phyloP scores from a whole-genome alignment of 2,113 vertebrate species.

The Pelvicachromis taeniatus region DNA sequence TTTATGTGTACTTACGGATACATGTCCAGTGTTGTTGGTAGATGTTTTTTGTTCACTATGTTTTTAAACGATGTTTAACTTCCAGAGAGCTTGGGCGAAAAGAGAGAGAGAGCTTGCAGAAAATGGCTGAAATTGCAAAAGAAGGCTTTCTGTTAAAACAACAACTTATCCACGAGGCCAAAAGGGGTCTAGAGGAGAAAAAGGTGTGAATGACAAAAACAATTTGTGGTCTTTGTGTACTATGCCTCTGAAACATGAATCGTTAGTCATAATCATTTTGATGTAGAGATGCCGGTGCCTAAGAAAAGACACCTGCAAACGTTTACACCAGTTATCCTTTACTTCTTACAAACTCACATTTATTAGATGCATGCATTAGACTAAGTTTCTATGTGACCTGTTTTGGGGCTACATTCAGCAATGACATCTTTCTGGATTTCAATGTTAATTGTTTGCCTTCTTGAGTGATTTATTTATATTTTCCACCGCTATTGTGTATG shows the following conservation, averaged over 20 bases:
- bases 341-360: not conserved
- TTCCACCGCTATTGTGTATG: not conserved
- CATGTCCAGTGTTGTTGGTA: not conserved
- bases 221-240: not conserved
- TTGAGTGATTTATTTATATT: not conserved
- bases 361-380: not conserved
- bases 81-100: conserved; percentile 82
- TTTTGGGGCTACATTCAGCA: not conserved
- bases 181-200: conserved; percentile 81
- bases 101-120: conserved; percentile 80
- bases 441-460: not conserved
- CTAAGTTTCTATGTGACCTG: not conserved
- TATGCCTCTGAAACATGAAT: not conserved
- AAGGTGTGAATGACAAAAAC: conserved; percentile 67
- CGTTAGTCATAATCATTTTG: not conserved
- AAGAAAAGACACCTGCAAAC: not conserved
- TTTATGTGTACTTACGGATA: not conserved
- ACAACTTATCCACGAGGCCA: conserved; percentile 84
- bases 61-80: not conserved
- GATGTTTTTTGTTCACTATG: not conserved
- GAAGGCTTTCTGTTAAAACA: conserved; percentile 86
- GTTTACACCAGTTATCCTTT: not conserved
- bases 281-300: not conserved
- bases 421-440: not conserved
- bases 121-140: conserved; percentile 82